A percentile compares a stretch with the other conserved stretches of the same genome.
These are phyloP conservation scores for Cosmorhoe ocellata DNA, from an alignment of 2,888 invertebrate species.

Conservation along the genomic window DNA sequence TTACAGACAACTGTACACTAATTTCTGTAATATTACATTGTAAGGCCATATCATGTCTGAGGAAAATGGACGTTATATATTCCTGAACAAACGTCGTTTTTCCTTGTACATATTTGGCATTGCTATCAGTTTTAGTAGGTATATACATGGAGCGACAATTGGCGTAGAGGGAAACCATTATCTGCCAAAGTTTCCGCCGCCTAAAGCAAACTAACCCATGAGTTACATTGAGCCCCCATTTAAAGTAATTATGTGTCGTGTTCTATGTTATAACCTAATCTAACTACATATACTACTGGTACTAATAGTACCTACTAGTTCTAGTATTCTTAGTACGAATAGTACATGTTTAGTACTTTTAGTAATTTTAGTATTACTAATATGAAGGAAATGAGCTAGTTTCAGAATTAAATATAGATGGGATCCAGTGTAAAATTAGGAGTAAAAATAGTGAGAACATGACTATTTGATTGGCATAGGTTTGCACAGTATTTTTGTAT, in stretches of 20 bases:
- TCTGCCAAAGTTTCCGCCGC: constrained; percentile 4
- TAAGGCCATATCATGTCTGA: too few species aligned
- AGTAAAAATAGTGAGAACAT: constrained; percentile 44
- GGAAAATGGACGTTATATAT: too few species aligned
- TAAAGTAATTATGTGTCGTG: constrained; percentile 5
- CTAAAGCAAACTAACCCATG: background rate
- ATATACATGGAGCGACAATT: background rate
- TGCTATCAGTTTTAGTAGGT: background rate
- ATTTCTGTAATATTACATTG: too few species aligned
- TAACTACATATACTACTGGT: too few species aligned
- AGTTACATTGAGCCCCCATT: constrained; percentile 5
- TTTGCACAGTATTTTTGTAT: constrained; percentile 41
- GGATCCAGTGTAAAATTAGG: constrained; percentile 45
- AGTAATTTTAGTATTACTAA: constrained; percentile 30
- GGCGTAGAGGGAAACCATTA: background rate
- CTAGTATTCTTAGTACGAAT: too few species aligned
- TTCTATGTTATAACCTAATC: too few species aligned
- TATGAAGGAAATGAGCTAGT: constrained; percentile 26
- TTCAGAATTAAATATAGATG: constrained; percentile 27
- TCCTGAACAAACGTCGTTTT: background rate
- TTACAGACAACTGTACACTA: too few species aligned
- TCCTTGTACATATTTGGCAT: background rate
- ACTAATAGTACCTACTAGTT: too few species aligned
- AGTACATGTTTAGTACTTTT: too few species aligned
- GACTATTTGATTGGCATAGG: constrained; percentile 49